A percentile compares a stretch with the other conserved stretches of the same genome.
phyloP scores from a whole-genome alignment of 2,888 invertebrate species.

The Villa cingulata region DNA sequence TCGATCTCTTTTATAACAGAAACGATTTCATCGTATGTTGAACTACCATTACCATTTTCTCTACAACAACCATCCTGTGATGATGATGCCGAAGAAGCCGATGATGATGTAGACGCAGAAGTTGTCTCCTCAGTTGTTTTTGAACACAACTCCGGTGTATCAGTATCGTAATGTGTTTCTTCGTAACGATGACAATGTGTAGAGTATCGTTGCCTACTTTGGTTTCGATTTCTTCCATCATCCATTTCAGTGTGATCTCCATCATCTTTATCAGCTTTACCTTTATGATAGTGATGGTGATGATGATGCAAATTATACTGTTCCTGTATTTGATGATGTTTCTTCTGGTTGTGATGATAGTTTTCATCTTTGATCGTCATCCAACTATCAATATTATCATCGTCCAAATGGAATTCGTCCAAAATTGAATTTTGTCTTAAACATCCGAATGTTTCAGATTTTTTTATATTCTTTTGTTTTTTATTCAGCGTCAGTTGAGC shows the following conservation, averaged over 20 bases:
- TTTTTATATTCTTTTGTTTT: constrained; percentile 12
- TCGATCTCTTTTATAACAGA: constrained; percentile 36
- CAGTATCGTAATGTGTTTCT: constrained; percentile 1
- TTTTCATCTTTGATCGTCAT: constrained; percentile 25
- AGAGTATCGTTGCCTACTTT: too few relatives aligned
- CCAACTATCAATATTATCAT: constrained; percentile 37
- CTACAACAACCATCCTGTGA: not conserved
- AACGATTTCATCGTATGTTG: constrained; percentile 35
- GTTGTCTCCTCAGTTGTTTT: constrained; percentile 28
- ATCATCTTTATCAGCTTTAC: not conserved
- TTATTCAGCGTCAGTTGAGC: not conserved
- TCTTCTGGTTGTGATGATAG: not conserved
- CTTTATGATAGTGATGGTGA: not conserved
- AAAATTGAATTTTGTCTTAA: constrained; percentile 30
- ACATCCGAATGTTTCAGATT: constrained; percentile 18
- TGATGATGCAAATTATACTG: not conserved
- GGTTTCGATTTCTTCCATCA: not conserved
- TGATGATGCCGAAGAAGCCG: constrained; percentile 17
- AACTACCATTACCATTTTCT: constrained; percentile 14
- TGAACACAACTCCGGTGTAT: constrained; percentile 21
- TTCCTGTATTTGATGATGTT: not conserved
- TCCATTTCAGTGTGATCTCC: not conserved
- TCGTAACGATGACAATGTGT: not conserved
- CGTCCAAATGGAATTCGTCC: constrained; percentile 34
- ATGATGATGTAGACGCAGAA: constrained; percentile 19